Percentiles rank a stretch among this genome's conserved stretches.
These are phyloP conservation scores for Heliconius sara DNA, from an alignment of 2,888 invertebrate genomes.

Conservation along the genomic window DNA sequence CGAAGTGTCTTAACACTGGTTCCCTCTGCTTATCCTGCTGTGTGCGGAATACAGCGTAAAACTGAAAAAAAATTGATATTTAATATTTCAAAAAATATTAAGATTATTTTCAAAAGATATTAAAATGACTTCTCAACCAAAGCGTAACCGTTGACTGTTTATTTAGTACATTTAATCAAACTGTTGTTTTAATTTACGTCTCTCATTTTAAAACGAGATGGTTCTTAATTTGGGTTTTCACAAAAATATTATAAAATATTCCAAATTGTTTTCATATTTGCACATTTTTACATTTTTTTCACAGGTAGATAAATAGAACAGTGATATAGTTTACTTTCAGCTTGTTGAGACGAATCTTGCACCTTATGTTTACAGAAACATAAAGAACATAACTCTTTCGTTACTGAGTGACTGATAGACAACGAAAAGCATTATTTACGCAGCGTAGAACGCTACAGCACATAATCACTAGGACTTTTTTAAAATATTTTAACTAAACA, in stretches of 20 bases:
- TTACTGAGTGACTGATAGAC: too few species aligned
- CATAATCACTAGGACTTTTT: too few species aligned
- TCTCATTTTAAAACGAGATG: conserved; percentile 8
- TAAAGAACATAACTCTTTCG: background rate
- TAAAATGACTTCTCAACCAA: background rate
- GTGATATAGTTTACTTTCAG: background rate
- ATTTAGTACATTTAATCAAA: conserved; percentile 18
- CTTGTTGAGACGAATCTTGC: background rate
- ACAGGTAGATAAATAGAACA: background rate
- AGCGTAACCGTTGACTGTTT: background rate
- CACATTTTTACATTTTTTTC: too few species aligned
- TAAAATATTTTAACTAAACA: too few species aligned
- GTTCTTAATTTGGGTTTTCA: background rate
- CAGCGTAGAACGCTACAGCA: too few species aligned
- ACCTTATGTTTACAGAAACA: background rate
- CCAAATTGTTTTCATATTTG: background rate
- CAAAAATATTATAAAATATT: background rate
- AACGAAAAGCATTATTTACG: too few species aligned
- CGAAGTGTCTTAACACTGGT: too few species aligned
- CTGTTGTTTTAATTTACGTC: conserved; percentile 22
- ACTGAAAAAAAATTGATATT: too few species aligned
- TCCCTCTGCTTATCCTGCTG: too few species aligned
- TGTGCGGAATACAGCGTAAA: too few species aligned
- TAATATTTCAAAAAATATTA: background rate
- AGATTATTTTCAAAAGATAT: conserved; percentile 3